Base-by-base conservation (phyloP, 2,113 vertebrate genomes). In the Oriolus oriolus region DNA sequence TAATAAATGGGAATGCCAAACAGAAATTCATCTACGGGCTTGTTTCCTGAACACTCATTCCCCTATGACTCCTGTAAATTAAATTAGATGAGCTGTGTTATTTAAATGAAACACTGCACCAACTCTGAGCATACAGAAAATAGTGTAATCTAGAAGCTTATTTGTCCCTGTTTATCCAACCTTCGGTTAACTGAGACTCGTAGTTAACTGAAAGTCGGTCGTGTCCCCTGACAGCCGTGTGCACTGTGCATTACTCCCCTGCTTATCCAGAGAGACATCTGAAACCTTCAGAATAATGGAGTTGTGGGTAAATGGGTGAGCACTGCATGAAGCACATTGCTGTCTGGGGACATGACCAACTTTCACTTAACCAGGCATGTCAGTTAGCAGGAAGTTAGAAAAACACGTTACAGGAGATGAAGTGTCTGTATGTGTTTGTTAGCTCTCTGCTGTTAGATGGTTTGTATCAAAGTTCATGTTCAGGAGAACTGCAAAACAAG, bases 221-320 rank as follows among this genome's bases (percentile, higher is more conserved):
- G 1, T 59, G 90, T 97, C 97, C 95, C 96, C 78, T 94, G 97
- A 94, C 56, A 94, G 91, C 66, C 7, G 1, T 94, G 69, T 91
- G 90, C 64, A 69, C 87, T 28, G 59, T 71, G 79, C 77, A 83
- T 96, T 95, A 80, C 77, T 93, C 93, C 87, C 86, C 53, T 94
- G 85, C 87, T 95, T 95, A 87, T 89, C 90, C 13, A 0, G 73
- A 77, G 93, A 90, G 92, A 85, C 82, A 65, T 83, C 69, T 90
- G 93, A 96, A 97, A 92, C 89, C 87, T 93, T 94, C 59, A 50
- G 79, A 86, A 96, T 97, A 95, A 97, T 96, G 91, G 92, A 90
- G 95, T 89, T 95, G 90, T 78, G 90, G 79, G 82, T 97, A 97
- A 96, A 89, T 96, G 94, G 94, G 95, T 96, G 96, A 97, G 92